Percentiles rank a stretch among this genome's conserved stretches.
These are phyloP conservation scores for Drosophila saltans DNA, from an alignment of 1,140 invertebrate genomes.

Conservation along the genomic window DNA sequence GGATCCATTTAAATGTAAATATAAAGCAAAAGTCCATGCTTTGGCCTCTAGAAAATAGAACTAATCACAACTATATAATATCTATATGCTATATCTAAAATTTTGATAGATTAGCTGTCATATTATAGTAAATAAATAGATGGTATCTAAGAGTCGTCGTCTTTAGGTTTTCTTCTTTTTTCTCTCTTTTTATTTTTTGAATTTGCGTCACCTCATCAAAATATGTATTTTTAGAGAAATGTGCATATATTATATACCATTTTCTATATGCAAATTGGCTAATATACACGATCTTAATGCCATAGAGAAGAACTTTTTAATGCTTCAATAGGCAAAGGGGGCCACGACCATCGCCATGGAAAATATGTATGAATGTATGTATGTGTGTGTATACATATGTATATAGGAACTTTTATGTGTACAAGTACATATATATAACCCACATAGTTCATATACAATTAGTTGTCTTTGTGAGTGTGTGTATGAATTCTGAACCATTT, in stretches of 20 bases:
- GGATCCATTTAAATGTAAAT: too few relatives aligned
- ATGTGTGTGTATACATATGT: not conserved
- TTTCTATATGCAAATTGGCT: constrained; percentile 1
- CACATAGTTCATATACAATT: not conserved
- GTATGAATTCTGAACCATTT: not conserved
- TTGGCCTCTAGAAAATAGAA: too few relatives aligned
- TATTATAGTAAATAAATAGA: not conserved
- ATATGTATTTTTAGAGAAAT: constrained; percentile 4
- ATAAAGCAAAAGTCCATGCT: too few relatives aligned
- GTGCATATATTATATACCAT: constrained; percentile 9
- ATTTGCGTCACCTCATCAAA: constrained; percentile 26
- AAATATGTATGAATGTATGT: constrained; percentile 8
- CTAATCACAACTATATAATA: too few relatives aligned
- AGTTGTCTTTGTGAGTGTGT: not conserved
- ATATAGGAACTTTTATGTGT: not conserved
- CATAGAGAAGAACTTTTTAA: constrained; percentile 32
- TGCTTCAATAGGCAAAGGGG: constrained; percentile 32
- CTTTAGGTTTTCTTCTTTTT: not conserved
- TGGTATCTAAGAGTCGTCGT: not conserved
- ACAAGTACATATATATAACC: not conserved
- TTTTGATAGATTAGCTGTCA: too few relatives aligned
- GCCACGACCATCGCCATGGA: constrained; percentile 20
- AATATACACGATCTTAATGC: constrained; percentile 6
- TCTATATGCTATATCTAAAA: too few relatives aligned
- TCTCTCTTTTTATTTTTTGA: constrained; percentile 5